phyloP scores from a whole-genome alignment of 2,113 vertebrate species.

The Melanostigma gelatinosum region DNA sequence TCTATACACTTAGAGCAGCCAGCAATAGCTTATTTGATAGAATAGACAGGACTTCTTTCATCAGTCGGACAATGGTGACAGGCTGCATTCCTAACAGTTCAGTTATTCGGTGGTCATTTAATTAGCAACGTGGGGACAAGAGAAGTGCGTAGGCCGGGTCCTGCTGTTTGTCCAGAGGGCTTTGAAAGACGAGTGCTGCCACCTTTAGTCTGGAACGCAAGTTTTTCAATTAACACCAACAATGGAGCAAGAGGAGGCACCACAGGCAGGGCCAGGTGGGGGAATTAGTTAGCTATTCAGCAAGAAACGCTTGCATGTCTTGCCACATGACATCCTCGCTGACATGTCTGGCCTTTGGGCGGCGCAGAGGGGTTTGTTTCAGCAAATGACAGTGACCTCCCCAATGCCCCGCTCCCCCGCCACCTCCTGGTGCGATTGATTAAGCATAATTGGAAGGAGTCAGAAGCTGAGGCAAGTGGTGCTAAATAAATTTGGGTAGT shows the following conservation, averaged over 20 bases:
- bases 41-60: neutral
- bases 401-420: conserved; percentile 53
- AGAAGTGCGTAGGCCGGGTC: neutral
- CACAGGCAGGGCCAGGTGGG: conserved; percentile 21
- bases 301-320: conserved; percentile 32
- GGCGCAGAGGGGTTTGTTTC: conserved; percentile 67
- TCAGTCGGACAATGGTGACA: neutral
- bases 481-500: conserved; percentile 89
- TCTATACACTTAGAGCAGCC: neutral
- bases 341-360: conserved; percentile 73
- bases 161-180: conserved; percentile 17
- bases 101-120: conserved; percentile 8
- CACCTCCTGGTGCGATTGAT: conserved; percentile 85
- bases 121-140: neutral
- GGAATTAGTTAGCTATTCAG: conserved; percentile 54
- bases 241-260: conserved; percentile 22
- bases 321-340: conserved; percentile 48
- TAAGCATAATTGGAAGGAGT: conserved; percentile 88
- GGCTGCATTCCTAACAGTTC: neutral
- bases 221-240: conserved; percentile 60
- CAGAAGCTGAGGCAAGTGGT: conserved; percentile 85
- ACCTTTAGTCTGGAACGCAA: conserved; percentile 21
- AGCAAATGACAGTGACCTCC: conserved; percentile 79
- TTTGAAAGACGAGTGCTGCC: conserved; percentile 26
- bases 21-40: neutral